Evolutionary conservation across 2,797 vertebrate species (phyloP).

Genomic region (Macroramphosus scolopax): DNA sequence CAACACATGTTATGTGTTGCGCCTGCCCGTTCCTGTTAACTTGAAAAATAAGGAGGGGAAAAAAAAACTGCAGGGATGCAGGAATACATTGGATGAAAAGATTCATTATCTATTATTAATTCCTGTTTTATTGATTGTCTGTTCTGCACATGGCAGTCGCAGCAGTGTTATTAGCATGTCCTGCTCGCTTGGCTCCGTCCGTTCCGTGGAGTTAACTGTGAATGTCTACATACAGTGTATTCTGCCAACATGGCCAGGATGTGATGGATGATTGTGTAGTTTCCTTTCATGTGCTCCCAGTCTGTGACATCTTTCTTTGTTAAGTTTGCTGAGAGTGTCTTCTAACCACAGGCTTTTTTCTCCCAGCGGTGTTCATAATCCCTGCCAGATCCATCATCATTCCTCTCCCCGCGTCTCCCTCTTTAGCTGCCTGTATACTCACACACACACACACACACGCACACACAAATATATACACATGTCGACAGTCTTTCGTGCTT

Average conservation of each 20-base stretch:
- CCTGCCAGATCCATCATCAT: slow-evolving; percentile 67
- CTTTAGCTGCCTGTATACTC: slow-evolving; percentile 41
- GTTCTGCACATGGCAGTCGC: no score
- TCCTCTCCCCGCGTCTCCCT: slow-evolving; percentile 49
- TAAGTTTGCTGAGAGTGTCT: slow-evolving; percentile 69
- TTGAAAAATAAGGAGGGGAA: slow-evolving; percentile 16
- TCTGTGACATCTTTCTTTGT: slow-evolving; percentile 71
- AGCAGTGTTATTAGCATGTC: no score
- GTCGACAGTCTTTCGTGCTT: slow-evolving; percentile 50
- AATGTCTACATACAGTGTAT: slow-evolving; percentile 35
- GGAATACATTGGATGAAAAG: no score
- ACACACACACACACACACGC: no score
- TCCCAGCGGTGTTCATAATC: slow-evolving; percentile 64
- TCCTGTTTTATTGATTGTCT: no score
- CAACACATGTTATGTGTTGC: slow-evolving; percentile 65
- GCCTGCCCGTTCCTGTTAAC: slow-evolving; percentile 50
- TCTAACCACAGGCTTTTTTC: slow-evolving; percentile 72
- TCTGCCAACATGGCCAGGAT: slow-evolving; percentile 43
- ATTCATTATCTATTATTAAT: no score
- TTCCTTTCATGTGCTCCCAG: slow-evolving; percentile 67
- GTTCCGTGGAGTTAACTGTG: no score
- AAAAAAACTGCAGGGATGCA: slow-evolving; percentile 2
- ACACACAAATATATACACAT: slow-evolving; percentile 43
- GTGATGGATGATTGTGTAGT: slow-evolving; percentile 70
- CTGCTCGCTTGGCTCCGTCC: no score